A percentile compares a stretch with the other conserved stretches of the same genome.
These are phyloP conservation scores for Brachylomia viminalis DNA, from an alignment of 2,888 invertebrate genomes.

Conservation along the genomic window DNA sequence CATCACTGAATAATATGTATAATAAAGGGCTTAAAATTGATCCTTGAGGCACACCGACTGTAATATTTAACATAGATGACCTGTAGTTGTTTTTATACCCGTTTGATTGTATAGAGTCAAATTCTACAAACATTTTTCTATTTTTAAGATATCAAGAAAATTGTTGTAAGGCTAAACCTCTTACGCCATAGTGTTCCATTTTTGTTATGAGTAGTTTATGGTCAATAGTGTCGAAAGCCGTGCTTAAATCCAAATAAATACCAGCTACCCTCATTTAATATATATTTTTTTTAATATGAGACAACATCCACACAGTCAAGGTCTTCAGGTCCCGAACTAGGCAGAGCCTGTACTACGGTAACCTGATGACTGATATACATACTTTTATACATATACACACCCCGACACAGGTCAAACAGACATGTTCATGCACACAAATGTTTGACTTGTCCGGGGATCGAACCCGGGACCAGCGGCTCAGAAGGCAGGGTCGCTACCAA, in stretches of 20 bases:
- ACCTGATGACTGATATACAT: too few relatives aligned
- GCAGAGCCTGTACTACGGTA: too few relatives aligned
- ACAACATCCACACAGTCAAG: too few relatives aligned
- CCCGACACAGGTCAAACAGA: too few relatives aligned
- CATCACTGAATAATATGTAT: neutral
- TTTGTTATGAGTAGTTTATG: neutral
- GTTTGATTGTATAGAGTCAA: neutral
- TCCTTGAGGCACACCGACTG: constrained; percentile 4
- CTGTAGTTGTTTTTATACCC: neutral
- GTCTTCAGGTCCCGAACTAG: too few relatives aligned
- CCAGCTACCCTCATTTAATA: neutral
- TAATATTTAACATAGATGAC: neutral
- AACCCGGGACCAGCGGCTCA: too few relatives aligned
- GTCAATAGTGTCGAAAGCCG: neutral
- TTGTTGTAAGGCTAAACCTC: neutral
- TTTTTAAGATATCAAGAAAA: neutral
- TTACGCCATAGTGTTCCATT: neutral
- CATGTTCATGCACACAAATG: too few relatives aligned
- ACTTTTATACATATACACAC: too few relatives aligned
- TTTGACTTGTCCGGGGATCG: too few relatives aligned
- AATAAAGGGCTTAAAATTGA: neutral
- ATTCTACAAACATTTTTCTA: neutral
- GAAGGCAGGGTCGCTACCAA: too few relatives aligned
- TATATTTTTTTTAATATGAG: too few relatives aligned
- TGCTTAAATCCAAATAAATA: neutral